Evolutionary conservation across 2,113 vertebrate genomes (phyloP).

Genomic region (Equus przewalskii): DNA sequence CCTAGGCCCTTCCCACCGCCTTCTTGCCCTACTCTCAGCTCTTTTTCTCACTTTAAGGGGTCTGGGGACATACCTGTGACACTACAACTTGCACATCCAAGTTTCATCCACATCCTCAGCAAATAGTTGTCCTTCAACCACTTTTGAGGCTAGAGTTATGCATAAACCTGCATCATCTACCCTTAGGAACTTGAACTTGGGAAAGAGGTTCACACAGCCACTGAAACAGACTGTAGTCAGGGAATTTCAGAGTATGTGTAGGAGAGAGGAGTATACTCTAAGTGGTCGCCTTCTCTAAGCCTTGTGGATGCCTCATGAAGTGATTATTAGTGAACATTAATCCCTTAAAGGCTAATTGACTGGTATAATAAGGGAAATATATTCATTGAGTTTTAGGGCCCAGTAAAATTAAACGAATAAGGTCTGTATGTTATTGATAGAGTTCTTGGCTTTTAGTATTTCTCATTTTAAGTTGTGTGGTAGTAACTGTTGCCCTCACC

Average conservation of each 20-base stretch:
- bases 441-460: neutral
- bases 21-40: neutral
- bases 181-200: neutral
- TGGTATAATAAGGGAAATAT: neutral
- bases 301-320: neutral
- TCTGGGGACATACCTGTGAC: neutral
- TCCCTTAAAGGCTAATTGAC: neutral
- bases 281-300: fast-evolving
- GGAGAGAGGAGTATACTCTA: neutral
- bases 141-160: neutral
- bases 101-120: neutral
- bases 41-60: fast-evolving
- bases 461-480: neutral
- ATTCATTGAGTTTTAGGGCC: neutral
- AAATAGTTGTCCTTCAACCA: neutral
- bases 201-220: neutral
- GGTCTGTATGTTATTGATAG: neutral
- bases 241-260: neutral
- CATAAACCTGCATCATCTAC: neutral
- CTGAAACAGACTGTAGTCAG: neutral
- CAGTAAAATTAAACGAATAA: slow-evolving; percentile 2
- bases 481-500: neutral
- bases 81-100: neutral
- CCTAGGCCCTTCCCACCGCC: fast-evolving
- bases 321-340: neutral